A percentile compares a stretch with the other conserved stretches of the same genome.
Conservation (phyloP, 2,113 vertebrate genomes). For the Balaeniceps rex region DNA sequence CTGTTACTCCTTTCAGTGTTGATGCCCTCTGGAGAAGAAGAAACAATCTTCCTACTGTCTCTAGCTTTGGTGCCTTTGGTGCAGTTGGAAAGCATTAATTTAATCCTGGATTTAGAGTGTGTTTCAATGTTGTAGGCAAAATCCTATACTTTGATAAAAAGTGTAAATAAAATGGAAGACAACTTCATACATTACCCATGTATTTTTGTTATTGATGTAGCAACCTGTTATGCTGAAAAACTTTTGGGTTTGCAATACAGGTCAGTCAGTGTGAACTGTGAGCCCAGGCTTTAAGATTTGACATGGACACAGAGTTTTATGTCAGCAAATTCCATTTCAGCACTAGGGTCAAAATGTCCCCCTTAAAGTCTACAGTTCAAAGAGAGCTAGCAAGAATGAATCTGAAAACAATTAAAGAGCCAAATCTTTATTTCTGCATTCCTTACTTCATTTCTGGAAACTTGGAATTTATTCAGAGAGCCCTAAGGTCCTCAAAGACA, state of each 20-base stretch:
- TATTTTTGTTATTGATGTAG: neutral
- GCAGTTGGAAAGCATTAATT: neutral
- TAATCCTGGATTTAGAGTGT: neutral
- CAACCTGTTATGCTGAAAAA: neutral
- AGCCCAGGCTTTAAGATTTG: neutral
- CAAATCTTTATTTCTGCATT: neutral
- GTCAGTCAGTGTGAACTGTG: neutral
- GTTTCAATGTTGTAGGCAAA: neutral
- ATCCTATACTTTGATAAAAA: neutral
- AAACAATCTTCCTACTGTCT: neutral
- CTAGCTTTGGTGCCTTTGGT: neutral
- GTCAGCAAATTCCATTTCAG: neutral
- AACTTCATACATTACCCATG: neutral
- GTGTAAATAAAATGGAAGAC: neutral
- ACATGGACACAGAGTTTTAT: neutral
- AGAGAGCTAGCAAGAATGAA: neutral
- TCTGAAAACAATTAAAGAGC: neutral
- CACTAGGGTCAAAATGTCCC: neutral
- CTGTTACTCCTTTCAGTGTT: neutral
- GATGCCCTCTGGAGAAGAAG: neutral
- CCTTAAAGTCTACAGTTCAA: neutral
- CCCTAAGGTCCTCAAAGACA: neutral
- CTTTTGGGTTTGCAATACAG: neutral
- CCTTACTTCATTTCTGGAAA: neutral
- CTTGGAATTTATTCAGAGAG: constrained; percentile 4